Evolutionary conservation across 2,888 invertebrate species (phyloP).

Genomic region (Drosophila neoperkinsi): DNA sequence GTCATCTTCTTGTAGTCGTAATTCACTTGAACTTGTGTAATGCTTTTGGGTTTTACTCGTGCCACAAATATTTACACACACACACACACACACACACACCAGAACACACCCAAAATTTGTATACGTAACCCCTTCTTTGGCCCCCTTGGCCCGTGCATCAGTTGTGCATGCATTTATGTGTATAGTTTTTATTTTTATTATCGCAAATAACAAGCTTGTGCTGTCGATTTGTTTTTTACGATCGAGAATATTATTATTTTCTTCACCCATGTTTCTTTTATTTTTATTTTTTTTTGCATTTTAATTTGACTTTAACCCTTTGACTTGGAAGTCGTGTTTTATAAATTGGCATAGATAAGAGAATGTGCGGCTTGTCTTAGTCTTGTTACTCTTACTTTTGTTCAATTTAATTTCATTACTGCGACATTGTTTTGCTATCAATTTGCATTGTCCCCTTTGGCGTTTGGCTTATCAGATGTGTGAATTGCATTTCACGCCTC

Average conservation of each 20-base stretch:
- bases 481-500: not conserved
- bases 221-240: constrained; percentile 72
- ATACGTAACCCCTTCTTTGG: not conserved
- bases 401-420: not conserved
- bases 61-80: constrained; percentile 23
- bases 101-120: not conserved
- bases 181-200: constrained; percentile 65
- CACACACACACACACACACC: constrained; percentile 11
- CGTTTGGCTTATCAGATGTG: not conserved
- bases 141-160: constrained; percentile 24
- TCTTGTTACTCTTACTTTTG: not conserved
- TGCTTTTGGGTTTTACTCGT: constrained; percentile 55
- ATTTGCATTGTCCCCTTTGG: not conserved
- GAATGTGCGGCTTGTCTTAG: not conserved
- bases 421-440: constrained; percentile 37
- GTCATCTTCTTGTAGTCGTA: constrained; percentile 66
- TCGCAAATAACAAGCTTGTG: constrained; percentile 67
- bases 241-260: constrained; percentile 24
- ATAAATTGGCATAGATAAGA: constrained; percentile 55
- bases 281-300: constrained; percentile 21
- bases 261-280: not conserved
- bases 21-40: constrained; percentile 75
- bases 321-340: constrained; percentile 36
- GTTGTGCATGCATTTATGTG: constrained; percentile 60
- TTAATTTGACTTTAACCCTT: constrained; percentile 48